A percentile compares a stretch with the other conserved stretches of the same genome.
Conservation (phyloP, 2,888 invertebrate species). For the Temnothorax ravouxi region DNA sequence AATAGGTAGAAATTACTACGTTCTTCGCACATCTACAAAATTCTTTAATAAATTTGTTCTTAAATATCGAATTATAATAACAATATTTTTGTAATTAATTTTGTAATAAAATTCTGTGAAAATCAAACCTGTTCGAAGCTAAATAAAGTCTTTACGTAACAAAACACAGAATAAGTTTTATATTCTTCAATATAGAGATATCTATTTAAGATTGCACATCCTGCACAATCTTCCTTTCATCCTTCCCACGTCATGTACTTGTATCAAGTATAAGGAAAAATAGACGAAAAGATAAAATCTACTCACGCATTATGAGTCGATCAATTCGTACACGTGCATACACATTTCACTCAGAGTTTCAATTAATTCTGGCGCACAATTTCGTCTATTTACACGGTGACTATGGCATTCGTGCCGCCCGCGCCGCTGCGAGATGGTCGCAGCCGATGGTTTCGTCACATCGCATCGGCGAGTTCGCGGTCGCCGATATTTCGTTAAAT, state of each 20-base stretch:
- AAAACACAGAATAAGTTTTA: not conserved
- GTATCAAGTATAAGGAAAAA: not conserved
- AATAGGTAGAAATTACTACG: not conserved
- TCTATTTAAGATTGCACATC: not conserved
- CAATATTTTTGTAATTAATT: not conserved
- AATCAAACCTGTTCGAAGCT: not conserved
- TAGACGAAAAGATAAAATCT: not conserved
- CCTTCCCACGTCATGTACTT: too few species aligned
- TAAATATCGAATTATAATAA: not conserved
- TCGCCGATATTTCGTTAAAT: constrained; percentile 47
- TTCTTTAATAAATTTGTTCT: not conserved
- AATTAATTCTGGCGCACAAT: constrained; percentile 52
- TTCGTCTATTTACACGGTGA: constrained; percentile 51
- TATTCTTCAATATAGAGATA: not conserved
- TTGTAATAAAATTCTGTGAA: not conserved
- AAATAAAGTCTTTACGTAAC: not conserved
- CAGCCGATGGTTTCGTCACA: constrained; percentile 34
- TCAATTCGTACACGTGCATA: constrained; percentile 34
- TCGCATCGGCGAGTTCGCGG: not conserved
- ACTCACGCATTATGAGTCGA: constrained; percentile 13
- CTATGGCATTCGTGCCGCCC: constrained; percentile 24
- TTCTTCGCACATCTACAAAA: not conserved
- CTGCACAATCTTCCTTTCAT: not conserved
- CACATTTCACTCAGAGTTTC: constrained; percentile 45
- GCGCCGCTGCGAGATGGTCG: constrained; percentile 28